A percentile compares a stretch with the other conserved stretches of the same genome.
These are phyloP conservation scores for Troides oblongomaculatus DNA, from an alignment of 2,888 invertebrate genomes.

Conservation along the genomic window DNA sequence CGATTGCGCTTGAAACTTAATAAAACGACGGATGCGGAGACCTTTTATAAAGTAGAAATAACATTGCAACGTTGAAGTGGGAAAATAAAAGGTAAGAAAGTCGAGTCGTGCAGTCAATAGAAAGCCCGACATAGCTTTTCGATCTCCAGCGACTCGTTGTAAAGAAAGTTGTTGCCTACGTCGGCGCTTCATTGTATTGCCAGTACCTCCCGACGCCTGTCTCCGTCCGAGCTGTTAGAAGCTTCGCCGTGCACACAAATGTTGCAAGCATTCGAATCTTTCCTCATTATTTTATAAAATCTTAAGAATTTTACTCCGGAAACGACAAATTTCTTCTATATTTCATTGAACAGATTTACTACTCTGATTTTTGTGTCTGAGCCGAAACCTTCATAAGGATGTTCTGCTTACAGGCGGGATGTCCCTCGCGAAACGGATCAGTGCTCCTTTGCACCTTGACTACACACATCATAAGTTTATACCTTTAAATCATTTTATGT, in stretches of 20 bases:
- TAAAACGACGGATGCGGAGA: constrained; percentile 9
- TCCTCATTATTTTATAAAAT: background rate
- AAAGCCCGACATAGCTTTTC: constrained; percentile 25
- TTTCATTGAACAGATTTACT: too few relatives aligned
- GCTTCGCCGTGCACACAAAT: constrained; percentile 6
- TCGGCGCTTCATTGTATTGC: constrained; percentile 13
- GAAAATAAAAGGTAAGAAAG: constrained; percentile 26
- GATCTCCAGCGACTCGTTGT: constrained; percentile 12
- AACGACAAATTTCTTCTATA: too few relatives aligned
- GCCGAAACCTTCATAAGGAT: too few relatives aligned
- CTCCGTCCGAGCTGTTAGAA: background rate
- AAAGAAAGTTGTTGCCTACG: constrained; percentile 21
- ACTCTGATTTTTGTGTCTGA: too few relatives aligned
- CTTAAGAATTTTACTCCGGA: too few relatives aligned
- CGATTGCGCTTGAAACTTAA: constrained; percentile 9
- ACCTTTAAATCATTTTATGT: too few relatives aligned
- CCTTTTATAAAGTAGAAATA: constrained; percentile 23
- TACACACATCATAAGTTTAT: too few relatives aligned
- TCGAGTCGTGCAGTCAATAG: constrained; percentile 22
- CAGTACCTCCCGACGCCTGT: constrained; percentile 5
- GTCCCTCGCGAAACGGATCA: too few relatives aligned
- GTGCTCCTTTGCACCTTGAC: too few relatives aligned
- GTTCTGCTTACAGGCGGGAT: too few relatives aligned
- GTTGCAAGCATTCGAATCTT: constrained; percentile 5
- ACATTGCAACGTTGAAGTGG: constrained; percentile 16